Base-by-base conservation (phyloP, 2,113 vertebrate genomes). In the Cryptotis parvus region DNA sequence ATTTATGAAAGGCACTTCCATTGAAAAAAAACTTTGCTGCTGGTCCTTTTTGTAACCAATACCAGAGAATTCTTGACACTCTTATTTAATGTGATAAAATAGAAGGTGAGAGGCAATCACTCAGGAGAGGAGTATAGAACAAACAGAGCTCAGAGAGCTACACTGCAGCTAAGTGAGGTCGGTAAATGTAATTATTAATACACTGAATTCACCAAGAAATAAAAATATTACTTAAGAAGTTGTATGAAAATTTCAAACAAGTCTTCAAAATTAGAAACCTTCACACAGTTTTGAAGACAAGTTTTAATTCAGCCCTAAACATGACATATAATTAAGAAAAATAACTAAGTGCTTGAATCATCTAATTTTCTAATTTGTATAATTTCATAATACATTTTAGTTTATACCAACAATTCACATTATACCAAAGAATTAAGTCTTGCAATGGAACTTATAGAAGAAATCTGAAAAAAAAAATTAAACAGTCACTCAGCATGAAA, bases 1-100 rank as follows among this genome's bases (percentile, higher is more conserved):
- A 96, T 95, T 96, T 96, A 85, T 95, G 94, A 94, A 86, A 91
- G 66, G 65, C 90, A 18, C 74, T 18, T 86, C 70, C 88, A 94
- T 68, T 91, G 90, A 65, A 87, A 96, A 52, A 92, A 92, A 68
- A 41, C 78, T 93, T 72, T 96, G 85, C 35, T 85, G 61, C 75
- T 95, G 76, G 94, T 90, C 78, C 66, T 91, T 93, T 66, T 58
- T 96, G 88, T 78, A 91, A 87, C 68, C 45, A 76, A 95, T 55
- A 96, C 94, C 94, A 97, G 94, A 91, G 70, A 84, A 96, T 82
- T 61, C 66, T 65, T 39, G 72, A 82, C 61, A 83, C 73, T 94
- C 90, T 96, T 91, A 86, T 92, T 86, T 76, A 88, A 0, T 93
- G 86, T 26, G 66, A 91, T 92, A 73, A 96, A 94, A 92, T n/a